A percentile compares a stretch with the other conserved stretches of the same genome.
phyloP scores from a whole-genome alignment of 2,113 vertebrate genomes.

The Verasper variegatus region DNA sequence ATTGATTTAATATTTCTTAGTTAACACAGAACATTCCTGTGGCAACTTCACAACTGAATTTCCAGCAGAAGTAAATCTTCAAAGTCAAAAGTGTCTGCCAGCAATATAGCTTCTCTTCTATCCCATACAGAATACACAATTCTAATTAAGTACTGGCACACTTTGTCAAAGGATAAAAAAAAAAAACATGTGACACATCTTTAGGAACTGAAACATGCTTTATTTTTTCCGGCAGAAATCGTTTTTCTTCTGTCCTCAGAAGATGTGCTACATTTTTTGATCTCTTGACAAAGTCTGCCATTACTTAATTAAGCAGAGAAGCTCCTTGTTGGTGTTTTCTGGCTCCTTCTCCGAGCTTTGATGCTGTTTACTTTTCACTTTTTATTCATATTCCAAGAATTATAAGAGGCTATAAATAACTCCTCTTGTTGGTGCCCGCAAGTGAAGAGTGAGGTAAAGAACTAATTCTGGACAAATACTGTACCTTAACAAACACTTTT shows the following conservation, averaged over 20 bases:
- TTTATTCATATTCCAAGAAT: conserved; percentile 6
- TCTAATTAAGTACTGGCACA: conserved; percentile 9
- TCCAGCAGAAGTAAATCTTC: conserved; percentile 20
- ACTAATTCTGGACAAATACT: not conserved
- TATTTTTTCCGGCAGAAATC: conserved; percentile 8
- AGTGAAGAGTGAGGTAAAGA: not conserved
- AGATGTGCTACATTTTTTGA: conserved; percentile 43
- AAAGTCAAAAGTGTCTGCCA: conserved; percentile 19
- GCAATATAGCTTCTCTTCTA: conserved; percentile 2
- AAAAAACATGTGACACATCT: conserved; percentile 35
- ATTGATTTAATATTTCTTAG: not conserved
- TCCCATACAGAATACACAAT: conserved; percentile 30
- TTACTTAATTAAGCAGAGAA: conserved; percentile 31
- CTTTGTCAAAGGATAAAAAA: conserved; percentile 53
- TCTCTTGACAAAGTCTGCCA: conserved; percentile 31
- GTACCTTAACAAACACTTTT: not conserved
- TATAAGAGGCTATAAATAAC: not conserved
- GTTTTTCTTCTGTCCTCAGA: conserved; percentile 31
- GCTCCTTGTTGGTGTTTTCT: conserved; percentile 5
- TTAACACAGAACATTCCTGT: not conserved
- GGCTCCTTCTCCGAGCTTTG: conserved; percentile 15
- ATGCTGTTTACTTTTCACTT: conserved; percentile 21
- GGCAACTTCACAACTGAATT: conserved; percentile 5
- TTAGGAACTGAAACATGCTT: conserved; percentile 14
- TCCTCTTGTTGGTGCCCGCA: not conserved